These are phyloP conservation scores for Microcebus ravelobensis DNA, from an alignment of 2,113 vertebrate species.

Conservation along the genomic window DNA sequence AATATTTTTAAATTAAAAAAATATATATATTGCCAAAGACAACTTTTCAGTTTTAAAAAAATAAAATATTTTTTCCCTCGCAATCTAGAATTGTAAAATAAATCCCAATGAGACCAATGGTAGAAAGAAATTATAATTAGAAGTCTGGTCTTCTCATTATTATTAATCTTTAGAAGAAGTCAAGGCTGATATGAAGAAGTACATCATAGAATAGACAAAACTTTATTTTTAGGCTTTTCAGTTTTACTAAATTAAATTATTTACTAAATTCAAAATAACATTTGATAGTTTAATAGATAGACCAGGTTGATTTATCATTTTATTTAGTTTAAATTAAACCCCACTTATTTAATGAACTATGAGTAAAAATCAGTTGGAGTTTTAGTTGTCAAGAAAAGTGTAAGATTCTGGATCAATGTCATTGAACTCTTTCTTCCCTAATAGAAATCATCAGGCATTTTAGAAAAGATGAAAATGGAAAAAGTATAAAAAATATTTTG, in stretches of 20 bases:
- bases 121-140: not conserved
- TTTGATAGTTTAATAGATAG: not conserved
- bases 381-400: not conserved
- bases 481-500: not conserved
- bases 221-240: constrained; percentile 1
- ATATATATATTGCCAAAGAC: not conserved
- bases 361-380: not conserved
- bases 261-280: not conserved
- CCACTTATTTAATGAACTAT: not conserved
- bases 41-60: not conserved
- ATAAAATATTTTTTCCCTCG: not conserved
- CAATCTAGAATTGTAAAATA: not conserved
- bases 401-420: not conserved
- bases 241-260: constrained; percentile 37
- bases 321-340: not conserved
- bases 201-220: not conserved
- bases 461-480: not conserved
- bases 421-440: not conserved
- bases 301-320: not conserved
- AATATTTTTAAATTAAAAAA: no score
- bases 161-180: not conserved
- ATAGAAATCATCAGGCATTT: not conserved
- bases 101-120: not conserved
- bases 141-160: not conserved
- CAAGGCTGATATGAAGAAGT: not conserved